Conservation (phyloP, 2,797 vertebrate species). For the Catamblyrhynchus diadema region DNA sequence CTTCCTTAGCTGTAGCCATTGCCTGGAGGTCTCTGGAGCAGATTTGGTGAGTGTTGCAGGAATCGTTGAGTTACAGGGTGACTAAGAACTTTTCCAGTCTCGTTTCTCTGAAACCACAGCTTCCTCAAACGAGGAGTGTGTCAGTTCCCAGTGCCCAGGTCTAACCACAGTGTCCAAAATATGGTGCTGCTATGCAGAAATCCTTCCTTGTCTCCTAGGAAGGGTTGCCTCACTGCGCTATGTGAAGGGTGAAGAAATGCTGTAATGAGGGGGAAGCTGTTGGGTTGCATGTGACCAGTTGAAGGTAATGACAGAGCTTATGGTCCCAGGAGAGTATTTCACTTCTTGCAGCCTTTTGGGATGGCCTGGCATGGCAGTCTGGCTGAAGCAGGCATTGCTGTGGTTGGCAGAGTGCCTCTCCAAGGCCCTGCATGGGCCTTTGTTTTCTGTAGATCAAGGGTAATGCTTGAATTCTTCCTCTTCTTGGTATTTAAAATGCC, state of each 20-base stretch:
- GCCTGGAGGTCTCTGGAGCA: not conserved
- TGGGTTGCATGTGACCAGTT: not conserved
- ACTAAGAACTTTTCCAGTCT: conserved; percentile 5
- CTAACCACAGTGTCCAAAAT: not conserved
- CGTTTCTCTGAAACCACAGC: conserved; percentile 8
- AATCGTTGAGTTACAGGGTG: not conserved
- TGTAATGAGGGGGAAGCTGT: not conserved
- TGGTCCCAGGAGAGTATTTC: not conserved
- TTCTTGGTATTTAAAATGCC: not conserved
- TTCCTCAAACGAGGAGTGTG: not conserved
- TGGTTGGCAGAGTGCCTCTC: not conserved
- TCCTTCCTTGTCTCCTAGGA: not conserved
- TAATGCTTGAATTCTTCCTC: not conserved
- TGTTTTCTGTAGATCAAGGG: not conserved
- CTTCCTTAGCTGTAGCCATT: not conserved
- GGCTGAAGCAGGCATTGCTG: not conserved
- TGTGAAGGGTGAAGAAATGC: conserved; percentile 17
- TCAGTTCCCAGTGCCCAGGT: not conserved
- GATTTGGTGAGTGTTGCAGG: rapidly evolving
- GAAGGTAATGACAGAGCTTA: not conserved
- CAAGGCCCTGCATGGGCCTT: not conserved
- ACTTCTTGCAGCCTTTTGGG: not conserved
- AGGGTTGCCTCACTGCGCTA: not conserved
- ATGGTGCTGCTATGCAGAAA: not conserved
- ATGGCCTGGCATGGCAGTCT: not conserved